phyloP scores from a whole-genome alignment of 2,113 vertebrate genomes.

The Oxygymnocypris stewartii region DNA sequence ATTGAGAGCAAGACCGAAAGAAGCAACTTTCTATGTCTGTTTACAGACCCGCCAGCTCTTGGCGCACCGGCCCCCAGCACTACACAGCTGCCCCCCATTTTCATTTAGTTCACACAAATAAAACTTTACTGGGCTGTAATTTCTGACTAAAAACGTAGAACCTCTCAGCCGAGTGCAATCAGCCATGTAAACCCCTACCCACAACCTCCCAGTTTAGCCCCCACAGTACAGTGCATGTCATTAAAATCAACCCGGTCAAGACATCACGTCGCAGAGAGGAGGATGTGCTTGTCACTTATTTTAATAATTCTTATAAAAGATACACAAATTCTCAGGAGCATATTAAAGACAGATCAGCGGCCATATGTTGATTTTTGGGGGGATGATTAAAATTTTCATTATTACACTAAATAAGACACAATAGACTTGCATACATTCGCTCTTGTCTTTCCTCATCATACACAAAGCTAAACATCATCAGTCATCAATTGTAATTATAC shows the following conservation, averaged over 20 bases:
- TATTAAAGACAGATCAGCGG: background rate
- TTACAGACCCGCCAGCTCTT: slow-evolving; percentile 20
- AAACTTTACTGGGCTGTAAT: slow-evolving; percentile 33
- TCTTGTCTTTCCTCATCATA: slow-evolving; percentile 22
- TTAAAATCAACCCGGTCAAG: slow-evolving; percentile 50
- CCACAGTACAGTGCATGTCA: slow-evolving; percentile 19
- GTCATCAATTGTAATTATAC: slow-evolving; percentile 38
- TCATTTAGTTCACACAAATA: slow-evolving; percentile 43
- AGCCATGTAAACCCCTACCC: background rate
- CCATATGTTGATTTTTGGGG: background rate
- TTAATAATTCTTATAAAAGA: slow-evolving; percentile 46
- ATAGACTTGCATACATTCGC: background rate
- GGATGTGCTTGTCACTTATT: slow-evolving; percentile 28
- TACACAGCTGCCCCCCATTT: slow-evolving; percentile 29
- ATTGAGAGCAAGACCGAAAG: slow-evolving; percentile 13
- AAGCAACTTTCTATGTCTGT: slow-evolving; percentile 38
- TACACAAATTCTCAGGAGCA: background rate
- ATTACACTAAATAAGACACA: too few relatives aligned
- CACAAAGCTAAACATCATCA: slow-evolving; percentile 20
- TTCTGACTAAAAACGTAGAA: slow-evolving; percentile 44
- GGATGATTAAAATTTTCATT: background rate
- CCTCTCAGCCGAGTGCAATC: slow-evolving; percentile 54
- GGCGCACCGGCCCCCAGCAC: background rate
- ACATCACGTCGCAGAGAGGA: slow-evolving; percentile 1
- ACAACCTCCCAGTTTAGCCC: background rate